Percentiles rank a stretch among this genome's conserved stretches.
phyloP scores from a whole-genome alignment of 1,140 invertebrate genomes.

The Drosophila serrata region DNA sequence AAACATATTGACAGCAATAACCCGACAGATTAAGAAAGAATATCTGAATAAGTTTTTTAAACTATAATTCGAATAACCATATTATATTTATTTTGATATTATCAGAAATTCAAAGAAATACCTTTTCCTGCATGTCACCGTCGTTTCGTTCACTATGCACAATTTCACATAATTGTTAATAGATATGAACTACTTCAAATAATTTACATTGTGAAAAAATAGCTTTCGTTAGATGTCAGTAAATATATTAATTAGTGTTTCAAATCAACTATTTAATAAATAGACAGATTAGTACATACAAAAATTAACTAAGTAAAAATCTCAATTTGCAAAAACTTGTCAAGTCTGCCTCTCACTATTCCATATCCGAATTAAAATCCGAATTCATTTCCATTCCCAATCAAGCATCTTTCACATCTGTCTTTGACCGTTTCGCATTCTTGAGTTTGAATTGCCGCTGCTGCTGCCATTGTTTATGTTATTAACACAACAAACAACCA shows the following conservation, averaged over 20 bases:
- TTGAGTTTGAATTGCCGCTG: constrained; percentile 14
- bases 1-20: too few species aligned
- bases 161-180: not conserved
- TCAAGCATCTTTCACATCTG: constrained; percentile 7
- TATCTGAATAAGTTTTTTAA: too few species aligned
- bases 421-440: constrained; percentile 27
- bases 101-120: not conserved
- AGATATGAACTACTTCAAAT: too few species aligned
- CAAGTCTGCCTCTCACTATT: not conserved
- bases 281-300: not conserved
- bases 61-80: too few species aligned
- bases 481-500: constrained; percentile 75
- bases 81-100: not conserved
- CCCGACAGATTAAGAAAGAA: too few species aligned
- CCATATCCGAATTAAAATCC: not conserved
- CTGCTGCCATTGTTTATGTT: constrained; percentile 50
- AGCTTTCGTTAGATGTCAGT: too few species aligned
- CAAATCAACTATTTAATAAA: too few species aligned
- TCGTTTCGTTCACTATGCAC: too few species aligned
- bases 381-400: not conserved
- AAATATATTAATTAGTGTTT: too few species aligned
- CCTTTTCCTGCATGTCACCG: not conserved
- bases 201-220: too few species aligned
- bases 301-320: not conserved
- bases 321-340: not conserved